Percentiles rank a stretch among this genome's conserved stretches.
These are phyloP conservation scores for Armadillidium nasatum DNA, from an alignment of 1,140 invertebrate species.

Conservation along the genomic window DNA sequence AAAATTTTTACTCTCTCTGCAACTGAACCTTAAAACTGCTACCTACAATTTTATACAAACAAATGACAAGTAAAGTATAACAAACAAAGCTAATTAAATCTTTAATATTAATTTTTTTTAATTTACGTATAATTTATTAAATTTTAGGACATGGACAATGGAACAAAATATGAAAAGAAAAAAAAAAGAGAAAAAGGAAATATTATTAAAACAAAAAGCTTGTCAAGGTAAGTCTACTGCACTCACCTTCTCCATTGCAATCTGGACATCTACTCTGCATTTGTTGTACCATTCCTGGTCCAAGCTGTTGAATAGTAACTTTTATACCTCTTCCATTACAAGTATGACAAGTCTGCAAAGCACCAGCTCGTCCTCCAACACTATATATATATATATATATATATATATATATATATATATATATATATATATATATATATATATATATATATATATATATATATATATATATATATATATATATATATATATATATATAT, in stretches of 20 bases:
- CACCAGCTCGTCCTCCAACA: constrained; percentile 48
- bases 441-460: background rate
- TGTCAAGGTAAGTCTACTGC: too few relatives aligned
- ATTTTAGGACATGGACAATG: too few relatives aligned
- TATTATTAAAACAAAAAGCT: too few relatives aligned
- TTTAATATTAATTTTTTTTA: too few relatives aligned
- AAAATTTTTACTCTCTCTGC: too few relatives aligned
- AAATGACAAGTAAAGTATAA: too few relatives aligned
- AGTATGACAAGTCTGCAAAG: constrained; percentile 44
- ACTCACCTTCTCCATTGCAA: constrained; percentile 81
- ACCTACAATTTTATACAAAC: too few relatives aligned
- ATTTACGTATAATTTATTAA: too few relatives aligned
- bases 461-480: background rate
- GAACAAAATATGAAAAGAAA: too few relatives aligned
- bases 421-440: constrained; percentile 3
- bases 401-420: background rate
- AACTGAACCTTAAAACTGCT: too few relatives aligned
- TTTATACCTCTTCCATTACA: constrained; percentile 51
- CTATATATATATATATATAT: constrained; percentile 46
- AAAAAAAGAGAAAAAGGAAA: too few relatives aligned
- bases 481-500: background rate
- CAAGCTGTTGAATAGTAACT: constrained; percentile 50
- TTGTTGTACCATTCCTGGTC: constrained; percentile 54
- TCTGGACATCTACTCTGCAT: constrained; percentile 59
- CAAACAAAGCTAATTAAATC: too few relatives aligned